phyloP scores from a whole-genome alignment of 92 coral and sea anemone species.

The Phenganax subtilis region DNA sequence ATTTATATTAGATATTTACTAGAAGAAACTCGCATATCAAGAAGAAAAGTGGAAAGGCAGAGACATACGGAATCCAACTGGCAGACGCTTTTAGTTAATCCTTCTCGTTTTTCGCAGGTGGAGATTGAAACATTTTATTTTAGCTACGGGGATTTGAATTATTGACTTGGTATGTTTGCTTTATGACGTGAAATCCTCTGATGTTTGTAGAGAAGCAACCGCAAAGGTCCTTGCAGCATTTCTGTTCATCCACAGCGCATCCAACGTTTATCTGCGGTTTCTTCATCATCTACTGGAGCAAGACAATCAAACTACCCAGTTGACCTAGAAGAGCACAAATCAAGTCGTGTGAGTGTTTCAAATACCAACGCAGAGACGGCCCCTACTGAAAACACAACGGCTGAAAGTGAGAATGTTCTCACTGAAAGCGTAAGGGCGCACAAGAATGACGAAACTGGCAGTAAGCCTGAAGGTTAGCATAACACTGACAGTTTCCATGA shows the following conservation, averaged over 20 bases:
- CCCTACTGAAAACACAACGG: constrained; percentile 19
- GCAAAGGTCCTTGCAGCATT: constrained; percentile 76
- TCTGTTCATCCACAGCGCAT: constrained; percentile 89
- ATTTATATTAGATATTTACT: constrained; percentile 56
- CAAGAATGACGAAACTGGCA: background rate
- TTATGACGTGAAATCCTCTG: background rate
- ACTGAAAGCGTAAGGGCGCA: constrained; percentile 3
- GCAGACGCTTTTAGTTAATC: constrained; percentile 82
- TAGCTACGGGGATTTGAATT: background rate
- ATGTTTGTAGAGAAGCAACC: constrained; percentile 56
- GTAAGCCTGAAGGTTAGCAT: background rate
- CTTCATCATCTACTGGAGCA: constrained; percentile 40
- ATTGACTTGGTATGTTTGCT: background rate
- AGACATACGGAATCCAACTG: constrained; percentile 75
- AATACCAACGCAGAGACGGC: constrained; percentile 21
- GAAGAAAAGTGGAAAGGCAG: constrained; percentile 81
- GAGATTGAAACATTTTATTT: background rate
- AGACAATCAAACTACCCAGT: background rate
- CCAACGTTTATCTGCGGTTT: constrained; percentile 60
- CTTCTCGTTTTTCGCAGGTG: constrained; percentile 90
- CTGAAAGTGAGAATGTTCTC: constrained; percentile 14
- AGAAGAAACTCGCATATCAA: constrained; percentile 66
- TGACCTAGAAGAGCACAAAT: constrained; percentile 6
- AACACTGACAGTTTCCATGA: background rate
- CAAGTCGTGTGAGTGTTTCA: constrained; percentile 17